Evolutionary conservation across 2,888 invertebrate species (phyloP).

Genomic region (Malacosoma neustria): DNA sequence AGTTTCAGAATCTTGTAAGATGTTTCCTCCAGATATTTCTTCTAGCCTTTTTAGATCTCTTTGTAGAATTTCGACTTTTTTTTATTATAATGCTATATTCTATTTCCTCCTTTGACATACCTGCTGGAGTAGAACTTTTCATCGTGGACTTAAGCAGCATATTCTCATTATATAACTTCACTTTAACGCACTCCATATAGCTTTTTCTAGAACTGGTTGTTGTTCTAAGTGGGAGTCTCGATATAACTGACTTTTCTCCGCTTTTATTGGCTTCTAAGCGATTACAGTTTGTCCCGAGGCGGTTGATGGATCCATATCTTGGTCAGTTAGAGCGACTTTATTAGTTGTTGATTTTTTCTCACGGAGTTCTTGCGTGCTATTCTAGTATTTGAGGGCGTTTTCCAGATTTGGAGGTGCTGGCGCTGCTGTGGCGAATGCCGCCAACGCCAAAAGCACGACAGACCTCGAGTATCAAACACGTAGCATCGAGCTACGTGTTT

Average conservation of each 20-base stretch:
- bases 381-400: conserved; percentile 18
- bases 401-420: conserved; percentile 33
- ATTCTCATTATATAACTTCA: conserved; percentile 47
- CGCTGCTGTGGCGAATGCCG: conserved; percentile 38
- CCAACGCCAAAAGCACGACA: conserved; percentile 45
- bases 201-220: conserved; percentile 37
- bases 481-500: conserved; percentile 47
- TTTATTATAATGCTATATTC: conserved; percentile 51
- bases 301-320: conserved; percentile 5
- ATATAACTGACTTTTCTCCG: conserved; percentile 48
- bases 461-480: too few species aligned
- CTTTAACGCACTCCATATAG: conserved; percentile 50
- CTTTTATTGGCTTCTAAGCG: conserved; percentile 42
- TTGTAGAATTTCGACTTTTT: conserved; percentile 32
- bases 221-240: conserved; percentile 52
- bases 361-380: conserved; percentile 13
- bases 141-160: conserved; percentile 18
- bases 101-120: conserved; percentile 37
- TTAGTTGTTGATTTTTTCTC: conserved; percentile 40
- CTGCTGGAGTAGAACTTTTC: conserved; percentile 19
- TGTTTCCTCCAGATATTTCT: conserved; percentile 21
- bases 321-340: neutral
- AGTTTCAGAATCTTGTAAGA: conserved; percentile 17
- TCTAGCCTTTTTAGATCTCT: conserved; percentile 41
- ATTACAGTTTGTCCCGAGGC: conserved; percentile 25